Evolutionary conservation across 1,140 invertebrate genomes (phyloP).

Genomic region (Acromyrmex charruanus): DNA sequence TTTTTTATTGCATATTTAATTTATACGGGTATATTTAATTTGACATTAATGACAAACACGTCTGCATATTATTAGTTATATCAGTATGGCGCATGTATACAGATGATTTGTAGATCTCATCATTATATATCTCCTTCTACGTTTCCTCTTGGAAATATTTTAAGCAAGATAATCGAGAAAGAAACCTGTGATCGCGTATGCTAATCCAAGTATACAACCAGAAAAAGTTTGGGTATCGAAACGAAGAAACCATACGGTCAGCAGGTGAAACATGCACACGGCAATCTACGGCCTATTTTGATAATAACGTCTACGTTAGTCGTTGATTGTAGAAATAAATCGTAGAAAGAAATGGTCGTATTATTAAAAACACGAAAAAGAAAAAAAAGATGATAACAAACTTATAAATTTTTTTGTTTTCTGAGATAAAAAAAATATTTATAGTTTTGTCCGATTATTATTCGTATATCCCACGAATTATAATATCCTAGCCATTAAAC

Average conservation of each 20-base stretch:
- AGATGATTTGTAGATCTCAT: slow-evolving; percentile 13
- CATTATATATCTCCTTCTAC: not conserved
- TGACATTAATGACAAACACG: slow-evolving; percentile 9
- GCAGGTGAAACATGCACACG: slow-evolving; percentile 7
- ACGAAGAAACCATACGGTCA: slow-evolving; percentile 19
- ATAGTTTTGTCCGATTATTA: not conserved
- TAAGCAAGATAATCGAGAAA: not conserved
- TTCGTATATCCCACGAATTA: not conserved
- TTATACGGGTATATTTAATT: slow-evolving; percentile 30
- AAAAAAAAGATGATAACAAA: not conserved
- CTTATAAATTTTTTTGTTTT: not conserved
- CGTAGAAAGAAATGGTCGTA: not conserved
- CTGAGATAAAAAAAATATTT: not conserved
- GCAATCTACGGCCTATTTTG: not conserved
- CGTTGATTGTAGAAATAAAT: not conserved
- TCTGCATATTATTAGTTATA: slow-evolving; percentile 9
- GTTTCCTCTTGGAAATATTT: not conserved
- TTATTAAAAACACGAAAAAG: not conserved
- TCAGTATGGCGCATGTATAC: not conserved
- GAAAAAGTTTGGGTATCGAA: slow-evolving; percentile 6
- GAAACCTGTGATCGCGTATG: slow-evolving; percentile 8
- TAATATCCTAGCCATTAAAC: not conserved
- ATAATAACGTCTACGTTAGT: not conserved
- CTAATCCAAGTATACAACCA: slow-evolving; percentile 8
- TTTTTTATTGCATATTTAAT: slow-evolving; percentile 29